Conservation (phyloP, 2,888 invertebrate species). For the Tiphia femorata region DNA sequence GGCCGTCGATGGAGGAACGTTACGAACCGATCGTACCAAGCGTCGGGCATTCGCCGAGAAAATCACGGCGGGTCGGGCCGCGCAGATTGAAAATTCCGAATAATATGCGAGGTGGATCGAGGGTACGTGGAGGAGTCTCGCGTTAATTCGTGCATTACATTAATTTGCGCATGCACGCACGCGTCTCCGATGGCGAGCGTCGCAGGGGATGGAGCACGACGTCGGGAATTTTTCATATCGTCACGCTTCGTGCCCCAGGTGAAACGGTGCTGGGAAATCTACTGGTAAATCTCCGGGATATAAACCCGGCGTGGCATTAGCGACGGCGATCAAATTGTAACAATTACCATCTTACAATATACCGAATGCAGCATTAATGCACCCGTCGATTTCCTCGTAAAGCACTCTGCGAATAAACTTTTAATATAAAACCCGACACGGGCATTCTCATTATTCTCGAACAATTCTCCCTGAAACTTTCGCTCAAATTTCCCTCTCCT, state of each 20-base stretch:
- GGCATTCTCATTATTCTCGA: neutral
- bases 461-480: too few species aligned
- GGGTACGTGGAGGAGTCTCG: neutral
- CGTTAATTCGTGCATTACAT: too few species aligned
- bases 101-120: neutral
- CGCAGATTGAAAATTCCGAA: neutral
- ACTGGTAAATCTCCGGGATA: neutral
- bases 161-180: too few species aligned
- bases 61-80: neutral
- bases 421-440: neutral
- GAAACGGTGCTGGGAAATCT: too few species aligned
- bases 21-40: neutral
- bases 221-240: neutral
- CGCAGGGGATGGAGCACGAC: neutral
- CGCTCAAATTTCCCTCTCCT: too few species aligned
- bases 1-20: neutral
- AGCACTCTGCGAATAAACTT: too few species aligned
- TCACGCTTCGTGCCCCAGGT: neutral
- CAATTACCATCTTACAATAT: too few species aligned
- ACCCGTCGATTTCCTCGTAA: too few species aligned
- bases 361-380: too few species aligned
- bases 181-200: neutral
- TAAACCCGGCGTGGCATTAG: too few species aligned
- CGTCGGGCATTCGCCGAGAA: neutral
- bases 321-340: too few species aligned